Percentiles rank a stretch among this genome's conserved stretches.
phyloP scores from a whole-genome alignment of 2,888 invertebrate genomes.

The Drosophila eohydei region DNA sequence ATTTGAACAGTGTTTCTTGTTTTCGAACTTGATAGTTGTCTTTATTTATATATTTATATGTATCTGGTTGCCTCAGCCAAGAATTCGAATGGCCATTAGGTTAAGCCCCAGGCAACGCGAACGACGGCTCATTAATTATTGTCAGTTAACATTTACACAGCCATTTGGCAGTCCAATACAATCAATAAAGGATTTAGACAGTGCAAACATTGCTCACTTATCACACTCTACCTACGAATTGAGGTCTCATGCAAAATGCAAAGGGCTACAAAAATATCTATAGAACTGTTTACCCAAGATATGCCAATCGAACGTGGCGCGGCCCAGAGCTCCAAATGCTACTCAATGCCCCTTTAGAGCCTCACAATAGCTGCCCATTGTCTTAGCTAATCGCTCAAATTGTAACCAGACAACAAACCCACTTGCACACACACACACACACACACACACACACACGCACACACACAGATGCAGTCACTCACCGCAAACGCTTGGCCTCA shows the following conservation, averaged over 20 bases:
- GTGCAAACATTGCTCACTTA: constrained; percentile 43
- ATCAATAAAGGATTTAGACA: constrained; percentile 81
- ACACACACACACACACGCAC: constrained; percentile 8
- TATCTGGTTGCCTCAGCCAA: constrained; percentile 21
- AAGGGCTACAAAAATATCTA: constrained; percentile 16
- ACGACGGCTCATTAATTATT: constrained; percentile 65
- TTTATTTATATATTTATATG: constrained; percentile 15
- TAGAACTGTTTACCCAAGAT: constrained; percentile 71
- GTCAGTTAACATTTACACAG: constrained; percentile 57
- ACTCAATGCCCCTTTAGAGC: constrained; percentile 49
- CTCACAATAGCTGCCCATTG: constrained; percentile 72
- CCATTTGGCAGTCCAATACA: constrained; percentile 67
- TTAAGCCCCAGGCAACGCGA: constrained; percentile 58
- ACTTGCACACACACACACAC: constrained; percentile 20
- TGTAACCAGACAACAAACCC: constrained; percentile 63
- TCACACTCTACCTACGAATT: not conserved
- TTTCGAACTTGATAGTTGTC: constrained; percentile 12
- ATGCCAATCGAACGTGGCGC: constrained; percentile 45
- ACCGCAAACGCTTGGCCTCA: constrained; percentile 95
- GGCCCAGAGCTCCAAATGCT: constrained; percentile 14
- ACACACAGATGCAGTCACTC: constrained; percentile 73
- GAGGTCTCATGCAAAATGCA: constrained; percentile 17
- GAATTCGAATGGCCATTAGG: constrained; percentile 69
- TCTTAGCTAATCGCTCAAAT: constrained; percentile 80
- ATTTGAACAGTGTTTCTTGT: constrained; percentile 56